Base-by-base conservation (phyloP, 1,140 invertebrate genomes). In the Platorchestia sp. region DNA sequence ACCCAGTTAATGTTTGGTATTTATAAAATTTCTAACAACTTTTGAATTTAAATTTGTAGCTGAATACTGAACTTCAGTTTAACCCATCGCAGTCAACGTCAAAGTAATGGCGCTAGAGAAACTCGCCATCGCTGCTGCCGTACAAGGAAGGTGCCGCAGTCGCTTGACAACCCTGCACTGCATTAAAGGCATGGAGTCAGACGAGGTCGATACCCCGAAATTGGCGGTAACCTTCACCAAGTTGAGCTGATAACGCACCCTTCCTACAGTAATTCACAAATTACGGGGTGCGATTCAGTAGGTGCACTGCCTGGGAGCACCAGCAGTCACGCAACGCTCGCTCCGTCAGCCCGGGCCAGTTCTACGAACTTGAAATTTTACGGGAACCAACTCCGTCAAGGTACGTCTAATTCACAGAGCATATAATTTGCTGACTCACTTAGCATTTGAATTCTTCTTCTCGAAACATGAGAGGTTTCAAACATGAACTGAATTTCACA, bases 221-320 rank as follows among this genome's bases (percentile, higher is more conserved):
- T 75, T 75, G 59, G 10, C 59, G 59, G 59, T 75, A 75, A 75
- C 59, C 59, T 75, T 75, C 59, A 75, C 59, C 27, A 75, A 75
- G 59, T 27, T 51, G 7, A 51, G 47, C 7, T 36, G 59, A 75
- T 75, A 75, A 75, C 27, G 59, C 87, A 36, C n/a, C n/a, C 87
- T 89, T 89, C 36, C 87, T 44, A 42, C 87, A 44, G 41, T 89
- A 89, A 89, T 44, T 89, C 87, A 89, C 41, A 44, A 89, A 89
- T 89, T 89, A 89, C 36, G n/a, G n/a, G 87, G 5, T 5, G 87
- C 43, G 87, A 89, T 42, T 89, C 87, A 42, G 41, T 41, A 36
- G 43, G 3, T 27, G n/a, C 87, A 89, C 59, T 16, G 87, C 87
- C 41, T 89, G 41, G 41, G 42, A 44, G 87, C 43, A 42, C 87